A percentile compares a stretch with the other conserved stretches of the same genome.
Evolutionary conservation across 2,888 invertebrate species (phyloP).

Genomic region (Phorcus lineatus): DNA sequence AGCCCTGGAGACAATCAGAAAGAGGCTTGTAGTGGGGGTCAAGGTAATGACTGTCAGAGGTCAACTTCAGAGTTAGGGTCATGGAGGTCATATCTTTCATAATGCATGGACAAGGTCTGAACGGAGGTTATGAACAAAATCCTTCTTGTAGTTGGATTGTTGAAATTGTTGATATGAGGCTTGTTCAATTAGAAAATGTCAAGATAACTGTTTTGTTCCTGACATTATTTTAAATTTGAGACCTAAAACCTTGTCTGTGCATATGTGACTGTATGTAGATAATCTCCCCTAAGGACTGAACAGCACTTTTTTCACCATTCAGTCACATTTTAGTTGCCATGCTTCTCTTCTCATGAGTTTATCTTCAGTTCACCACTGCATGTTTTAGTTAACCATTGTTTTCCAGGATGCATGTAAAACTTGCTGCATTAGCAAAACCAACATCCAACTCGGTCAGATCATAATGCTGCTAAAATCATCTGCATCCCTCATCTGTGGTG

Average conservation of each 20-base stretch:
- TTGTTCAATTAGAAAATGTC: no score
- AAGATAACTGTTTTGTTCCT: no score
- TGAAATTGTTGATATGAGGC: background rate
- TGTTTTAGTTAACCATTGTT: background rate
- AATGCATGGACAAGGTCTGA: background rate
- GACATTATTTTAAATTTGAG: no score
- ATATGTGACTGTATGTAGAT: no score
- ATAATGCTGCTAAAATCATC: no score
- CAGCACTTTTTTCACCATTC: background rate
- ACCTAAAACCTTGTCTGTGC: no score
- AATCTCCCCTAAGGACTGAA: no score
- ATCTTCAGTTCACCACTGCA: background rate
- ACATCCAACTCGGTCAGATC: no score
- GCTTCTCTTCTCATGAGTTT: background rate
- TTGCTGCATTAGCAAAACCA: no score
- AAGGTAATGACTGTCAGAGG: background rate
- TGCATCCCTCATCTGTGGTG: no score
- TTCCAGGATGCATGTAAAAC: no score
- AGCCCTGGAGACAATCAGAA: constrained; percentile 54
- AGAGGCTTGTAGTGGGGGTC: constrained; percentile 45
- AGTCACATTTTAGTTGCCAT: background rate
- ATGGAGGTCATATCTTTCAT: no score
- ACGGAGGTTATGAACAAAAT: background rate
- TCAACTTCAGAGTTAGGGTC: background rate
- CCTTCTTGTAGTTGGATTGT: background rate